Conservation (phyloP, 1,140 invertebrate species). For the Caenorhabditis remanei region DNA sequence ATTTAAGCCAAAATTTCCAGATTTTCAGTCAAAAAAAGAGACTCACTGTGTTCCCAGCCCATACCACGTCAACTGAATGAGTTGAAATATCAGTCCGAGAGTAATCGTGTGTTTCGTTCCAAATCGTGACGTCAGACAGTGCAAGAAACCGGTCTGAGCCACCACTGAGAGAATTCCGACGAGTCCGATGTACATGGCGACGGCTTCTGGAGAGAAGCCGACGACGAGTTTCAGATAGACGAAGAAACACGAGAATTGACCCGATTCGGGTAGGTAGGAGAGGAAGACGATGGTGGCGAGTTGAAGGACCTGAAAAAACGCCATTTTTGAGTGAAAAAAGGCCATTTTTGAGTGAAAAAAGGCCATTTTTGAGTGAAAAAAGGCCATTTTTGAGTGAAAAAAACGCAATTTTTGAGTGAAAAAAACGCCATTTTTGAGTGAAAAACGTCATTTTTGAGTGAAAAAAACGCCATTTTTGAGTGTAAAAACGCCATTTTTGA, state of each 20-base stretch:
- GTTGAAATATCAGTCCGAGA: constrained; percentile 93
- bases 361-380: not conserved
- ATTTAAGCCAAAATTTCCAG: too few species aligned
- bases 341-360: not conserved
- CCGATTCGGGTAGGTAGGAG: constrained; percentile 95
- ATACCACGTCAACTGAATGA: constrained; percentile 94
- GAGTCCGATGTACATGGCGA: constrained; percentile 96
- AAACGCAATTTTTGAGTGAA: too few species aligned
- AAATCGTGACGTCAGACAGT: constrained; percentile 87
- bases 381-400: too few species aligned
- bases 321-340: too few species aligned
- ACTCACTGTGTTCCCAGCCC: constrained; percentile 85
- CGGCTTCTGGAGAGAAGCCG: constrained; percentile 93
- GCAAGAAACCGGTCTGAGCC: constrained; percentile 85
- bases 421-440: too few species aligned
- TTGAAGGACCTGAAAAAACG: constrained; percentile 80
- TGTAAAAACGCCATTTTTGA: too few species aligned
- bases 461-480: too few species aligned
- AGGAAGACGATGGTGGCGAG: constrained; percentile 96
- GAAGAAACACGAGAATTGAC: constrained; percentile 99
- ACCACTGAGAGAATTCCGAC: constrained; percentile 95
- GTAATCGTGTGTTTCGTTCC: constrained; percentile 97
- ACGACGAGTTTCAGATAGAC: constrained; percentile 94
- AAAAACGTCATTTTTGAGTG: too few species aligned
- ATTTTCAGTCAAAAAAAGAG: not conserved